Percentiles rank a stretch among this genome's conserved stretches.
These are phyloP conservation scores for Paramacrobiotus metropolitanus DNA, from an alignment of 1,140 invertebrate species.

Conservation along the genomic window DNA sequence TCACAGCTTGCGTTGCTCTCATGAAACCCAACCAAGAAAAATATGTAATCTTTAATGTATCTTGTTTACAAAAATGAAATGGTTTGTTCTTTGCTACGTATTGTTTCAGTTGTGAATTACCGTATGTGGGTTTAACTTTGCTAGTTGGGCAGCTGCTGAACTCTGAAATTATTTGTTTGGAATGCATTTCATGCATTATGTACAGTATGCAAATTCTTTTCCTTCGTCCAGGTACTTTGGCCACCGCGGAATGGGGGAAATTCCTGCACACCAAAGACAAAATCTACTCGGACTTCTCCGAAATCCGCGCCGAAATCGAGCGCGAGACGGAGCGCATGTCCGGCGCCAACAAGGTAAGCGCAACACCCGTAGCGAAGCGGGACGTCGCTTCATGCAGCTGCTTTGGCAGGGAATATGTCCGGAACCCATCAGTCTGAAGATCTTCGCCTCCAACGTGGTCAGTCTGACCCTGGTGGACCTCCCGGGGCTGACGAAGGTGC, in stretches of 20 bases:
- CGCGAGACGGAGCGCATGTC: conserved; percentile 69
- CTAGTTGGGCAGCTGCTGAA: no score
- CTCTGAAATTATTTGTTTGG: no score
- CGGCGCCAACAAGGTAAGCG: conserved; percentile 56
- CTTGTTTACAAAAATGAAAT: no score
- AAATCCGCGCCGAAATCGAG: conserved; percentile 76
- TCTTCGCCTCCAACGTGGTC: conserved; percentile 68
- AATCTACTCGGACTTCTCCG: conserved; percentile 72
- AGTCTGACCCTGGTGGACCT: conserved; percentile 93
- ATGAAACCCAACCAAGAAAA: no score
- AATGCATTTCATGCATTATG: no score
- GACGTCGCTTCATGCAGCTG: conserved; percentile 5
- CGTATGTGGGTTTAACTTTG: no score
- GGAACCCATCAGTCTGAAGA: conserved; percentile 88
- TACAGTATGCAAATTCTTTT: no score
- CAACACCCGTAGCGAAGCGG: background rate
- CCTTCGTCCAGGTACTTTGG: conserved; percentile 40
- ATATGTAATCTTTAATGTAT: no score
- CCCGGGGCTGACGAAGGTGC: conserved; percentile 88
- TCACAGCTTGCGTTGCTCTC: no score
- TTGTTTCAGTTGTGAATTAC: no score
- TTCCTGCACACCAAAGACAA: conserved; percentile 79
- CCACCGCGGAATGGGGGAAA: conserved; percentile 73
- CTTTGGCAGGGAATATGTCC: conserved; percentile 54
- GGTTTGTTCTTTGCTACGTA: no score